Evolutionary conservation across 2,113 vertebrate genomes (phyloP), one percentile per base, ranked within the genome.

Genomic region (Caranx ignobilis): DNA sequence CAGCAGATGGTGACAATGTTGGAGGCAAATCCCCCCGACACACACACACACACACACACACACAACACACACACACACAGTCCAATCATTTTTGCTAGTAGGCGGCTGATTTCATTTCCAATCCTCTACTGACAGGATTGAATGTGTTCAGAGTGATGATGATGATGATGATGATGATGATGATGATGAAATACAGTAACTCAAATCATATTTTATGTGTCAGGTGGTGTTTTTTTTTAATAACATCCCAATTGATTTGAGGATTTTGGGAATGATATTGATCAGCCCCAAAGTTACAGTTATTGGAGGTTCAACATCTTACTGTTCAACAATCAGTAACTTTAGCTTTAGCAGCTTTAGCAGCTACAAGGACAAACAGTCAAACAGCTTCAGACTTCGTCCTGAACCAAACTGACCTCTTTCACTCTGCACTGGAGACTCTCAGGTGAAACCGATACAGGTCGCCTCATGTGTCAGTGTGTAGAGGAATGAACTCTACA

Each of bases 1-100:
- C 43, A 75, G 48, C 66, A 71, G 60, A 74, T 61, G 70, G 52
- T 45, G 37, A 71, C 26, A 71, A 2, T 60, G n/a, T 74, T 47
- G 15, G 50, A 26, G 39, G 11, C 31, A 67, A 67, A 31, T 31
- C n/a, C 31, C 35, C 19, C 62, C 32, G 3, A 41, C 8, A 41
- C 39, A 41, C 35, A 37, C 35, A 37, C 37, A 37, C 37, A 37
- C 6, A 37, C 1, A 10, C 6, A 19, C 4, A n/a, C 26, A 50
- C 19, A 60, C 0, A 19, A 19, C 11, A 39, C 45, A 26, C 39
- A 2, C 13, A 60, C 32, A 48, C 8, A 13, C 21, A 37, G 64
- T 57, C 10, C 48, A 74, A 71, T 79, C 16, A 60, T 80, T 19
- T 54, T 54, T 48, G 15, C 47, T 18, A 18, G 5, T 6, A 18